Conservation (phyloP, 2,797 vertebrate genomes). For the Cryptoprocta ferox region DNA sequence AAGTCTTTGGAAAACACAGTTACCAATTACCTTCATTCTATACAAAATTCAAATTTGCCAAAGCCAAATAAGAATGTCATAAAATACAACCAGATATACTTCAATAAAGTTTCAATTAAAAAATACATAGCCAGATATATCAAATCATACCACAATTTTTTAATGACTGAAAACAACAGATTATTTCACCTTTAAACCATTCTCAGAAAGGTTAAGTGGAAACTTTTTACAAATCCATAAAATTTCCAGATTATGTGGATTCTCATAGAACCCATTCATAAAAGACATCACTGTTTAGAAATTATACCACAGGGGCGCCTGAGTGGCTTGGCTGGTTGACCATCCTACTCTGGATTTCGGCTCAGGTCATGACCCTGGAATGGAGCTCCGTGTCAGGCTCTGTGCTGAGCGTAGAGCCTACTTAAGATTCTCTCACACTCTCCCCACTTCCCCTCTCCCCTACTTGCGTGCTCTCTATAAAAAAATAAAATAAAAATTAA, state of each 20-base stretch:
- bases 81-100: neutral
- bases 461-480: too few relatives aligned
- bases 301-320: neutral
- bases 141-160: neutral
- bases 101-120: conserved; percentile 6
- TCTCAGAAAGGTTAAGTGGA: neutral
- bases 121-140: neutral
- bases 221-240: neutral
- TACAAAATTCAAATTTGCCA: neutral
- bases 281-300: neutral
- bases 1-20: neutral
- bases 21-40: neutral
- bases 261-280: neutral
- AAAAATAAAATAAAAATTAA: too few relatives aligned
- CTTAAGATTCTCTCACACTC: too few relatives aligned
- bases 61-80: neutral
- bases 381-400: too few relatives aligned
- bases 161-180: neutral
- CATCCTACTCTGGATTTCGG: too few relatives aligned
- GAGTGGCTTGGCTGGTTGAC: too few relatives aligned
- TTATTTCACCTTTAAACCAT: neutral
- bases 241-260: neutral
- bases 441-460: too few relatives aligned
- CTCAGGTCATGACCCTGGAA: too few relatives aligned
- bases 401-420: too few relatives aligned